Percentiles rank a stretch among this genome's conserved stretches.
Evolutionary conservation across 1,140 invertebrate genomes (phyloP).

Genomic region (Antheraea pernyi): DNA sequence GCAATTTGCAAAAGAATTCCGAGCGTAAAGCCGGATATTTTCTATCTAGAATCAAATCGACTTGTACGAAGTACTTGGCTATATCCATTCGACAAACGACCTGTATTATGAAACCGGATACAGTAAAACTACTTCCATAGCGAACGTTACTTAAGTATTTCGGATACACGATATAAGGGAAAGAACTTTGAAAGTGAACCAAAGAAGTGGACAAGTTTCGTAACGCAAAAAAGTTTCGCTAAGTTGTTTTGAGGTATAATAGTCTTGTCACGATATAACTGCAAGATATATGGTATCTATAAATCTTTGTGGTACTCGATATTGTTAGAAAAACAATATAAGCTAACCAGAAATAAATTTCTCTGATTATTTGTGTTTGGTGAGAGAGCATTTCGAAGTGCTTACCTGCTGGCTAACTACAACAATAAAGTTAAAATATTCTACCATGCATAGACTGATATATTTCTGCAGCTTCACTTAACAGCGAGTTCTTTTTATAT

Average conservation of each 20-base stretch:
- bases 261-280: not conserved
- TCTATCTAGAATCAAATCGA: slow-evolving; percentile 7
- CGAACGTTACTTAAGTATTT: slow-evolving; percentile 1
- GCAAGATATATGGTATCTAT: not conserved
- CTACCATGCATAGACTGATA: too few species aligned
- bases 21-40: too few species aligned
- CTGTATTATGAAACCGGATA: slow-evolving; percentile 10
- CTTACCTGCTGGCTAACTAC: too few species aligned
- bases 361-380: too few species aligned
- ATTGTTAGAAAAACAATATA: too few species aligned
- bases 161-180: not conserved
- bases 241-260: slow-evolving; percentile 1
- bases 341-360: too few species aligned
- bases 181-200: not conserved
- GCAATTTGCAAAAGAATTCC: not conserved
- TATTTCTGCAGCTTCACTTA: too few species aligned
- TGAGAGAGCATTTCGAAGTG: too few species aligned
- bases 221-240: slow-evolving; percentile 2
- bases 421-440: too few species aligned
- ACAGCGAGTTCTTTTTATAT: too few species aligned
- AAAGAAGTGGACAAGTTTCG: not conserved
- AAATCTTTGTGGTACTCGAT: not conserved
- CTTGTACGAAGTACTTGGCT: not conserved
- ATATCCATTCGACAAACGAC: slow-evolving; percentile 9
- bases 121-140: not conserved